A percentile compares a stretch with the other conserved stretches of the same genome.
These are phyloP conservation scores for Autographa pulchrina DNA, from an alignment of 2,888 invertebrate genomes.

Conservation along the genomic window DNA sequence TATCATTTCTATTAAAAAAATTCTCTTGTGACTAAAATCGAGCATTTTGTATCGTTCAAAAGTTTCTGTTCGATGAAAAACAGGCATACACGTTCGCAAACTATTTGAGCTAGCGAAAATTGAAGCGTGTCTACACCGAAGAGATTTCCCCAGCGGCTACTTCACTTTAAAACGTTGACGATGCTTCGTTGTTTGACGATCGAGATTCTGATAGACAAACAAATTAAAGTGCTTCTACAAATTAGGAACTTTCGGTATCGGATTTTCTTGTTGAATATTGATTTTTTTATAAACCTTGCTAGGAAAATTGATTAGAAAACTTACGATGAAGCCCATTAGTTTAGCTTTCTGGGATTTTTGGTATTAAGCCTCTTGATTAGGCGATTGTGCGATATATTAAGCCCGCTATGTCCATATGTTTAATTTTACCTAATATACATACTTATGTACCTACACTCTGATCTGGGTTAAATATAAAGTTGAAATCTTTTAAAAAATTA, in stretches of 20 bases:
- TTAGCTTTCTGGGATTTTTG: too few species aligned
- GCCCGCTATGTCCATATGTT: too few species aligned
- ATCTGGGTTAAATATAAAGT: too few species aligned
- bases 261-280: constrained; percentile 11
- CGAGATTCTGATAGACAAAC: constrained; percentile 54
- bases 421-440: too few species aligned
- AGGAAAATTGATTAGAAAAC: too few species aligned
- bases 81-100: constrained; percentile 42
- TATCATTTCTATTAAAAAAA: background rate
- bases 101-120: constrained; percentile 54
- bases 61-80: constrained; percentile 36
- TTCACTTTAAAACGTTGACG: constrained; percentile 58
- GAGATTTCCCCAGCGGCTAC: constrained; percentile 60
- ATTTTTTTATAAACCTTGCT: background rate
- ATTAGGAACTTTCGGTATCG: constrained; percentile 48
- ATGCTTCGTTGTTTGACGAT: constrained; percentile 56
- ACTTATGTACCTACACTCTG: too few species aligned
- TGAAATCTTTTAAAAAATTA: too few species aligned
- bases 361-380: too few species aligned
- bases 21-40: constrained; percentile 8
- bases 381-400: too few species aligned
- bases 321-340: too few species aligned
- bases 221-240: constrained; percentile 52
- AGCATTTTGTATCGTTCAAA: constrained; percentile 21
- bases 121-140: constrained; percentile 45